Evolutionary conservation across 2,888 invertebrate genomes (phyloP).

Genomic region (Alloplasta piceator): DNA sequence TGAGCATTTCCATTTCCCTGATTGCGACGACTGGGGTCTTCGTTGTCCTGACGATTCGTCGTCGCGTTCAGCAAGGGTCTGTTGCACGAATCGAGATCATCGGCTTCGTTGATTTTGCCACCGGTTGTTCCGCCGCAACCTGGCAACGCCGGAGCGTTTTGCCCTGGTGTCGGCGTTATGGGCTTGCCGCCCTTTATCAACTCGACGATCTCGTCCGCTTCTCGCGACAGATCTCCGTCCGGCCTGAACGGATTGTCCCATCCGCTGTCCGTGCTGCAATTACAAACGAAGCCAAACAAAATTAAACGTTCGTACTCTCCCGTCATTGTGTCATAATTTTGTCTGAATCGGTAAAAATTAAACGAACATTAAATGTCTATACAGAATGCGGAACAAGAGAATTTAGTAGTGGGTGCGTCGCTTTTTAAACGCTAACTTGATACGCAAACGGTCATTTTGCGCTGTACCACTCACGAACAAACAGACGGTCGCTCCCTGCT

Average conservation of each 20-base stretch:
- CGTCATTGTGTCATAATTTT: too few relatives aligned
- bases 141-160: slow-evolving; percentile 85
- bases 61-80: slow-evolving; percentile 77
- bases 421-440: slow-evolving; percentile 30
- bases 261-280: slow-evolving; percentile 95
- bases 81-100: slow-evolving; percentile 79
- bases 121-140: slow-evolving; percentile 82
- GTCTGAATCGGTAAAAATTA: too few relatives aligned
- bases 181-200: slow-evolving; percentile 96
- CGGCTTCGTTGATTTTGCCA: slow-evolving; percentile 70
- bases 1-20: slow-evolving; percentile 82
- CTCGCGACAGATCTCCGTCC: slow-evolving; percentile 96
- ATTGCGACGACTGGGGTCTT: slow-evolving; percentile 72
- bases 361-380: slow-evolving; percentile 6
- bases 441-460: too few relatives aligned
- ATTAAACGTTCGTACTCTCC: slow-evolving; percentile 15
- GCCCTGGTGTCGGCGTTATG: slow-evolving; percentile 87
- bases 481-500: slow-evolving; percentile 62
- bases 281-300: slow-evolving; percentile 43
- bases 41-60: slow-evolving; percentile 71
- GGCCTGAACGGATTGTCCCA: slow-evolving; percentile 99
- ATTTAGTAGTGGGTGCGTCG: slow-evolving; percentile 61
- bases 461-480: slow-evolving; percentile 38
- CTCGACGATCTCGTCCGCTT: slow-evolving; percentile 98
- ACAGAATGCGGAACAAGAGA: slow-evolving; percentile 55